These are phyloP conservation scores for Cryptotis parvus DNA, from an alignment of 2,113 vertebrate species.

Conservation along the genomic window DNA sequence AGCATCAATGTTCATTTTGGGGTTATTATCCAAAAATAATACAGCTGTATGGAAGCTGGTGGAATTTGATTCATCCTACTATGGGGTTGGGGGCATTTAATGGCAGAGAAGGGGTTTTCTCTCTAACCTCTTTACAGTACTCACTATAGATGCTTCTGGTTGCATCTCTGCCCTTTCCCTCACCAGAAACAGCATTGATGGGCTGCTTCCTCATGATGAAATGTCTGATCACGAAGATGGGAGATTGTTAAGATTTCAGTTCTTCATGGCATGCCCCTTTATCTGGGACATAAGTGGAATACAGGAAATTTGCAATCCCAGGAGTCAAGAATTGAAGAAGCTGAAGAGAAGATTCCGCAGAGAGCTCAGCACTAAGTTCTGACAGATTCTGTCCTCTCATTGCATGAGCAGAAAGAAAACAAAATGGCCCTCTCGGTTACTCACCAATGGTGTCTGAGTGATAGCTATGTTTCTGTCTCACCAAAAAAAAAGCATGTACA, in stretches of 20 bases:
- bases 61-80: constrained; percentile 77
- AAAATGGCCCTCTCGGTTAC: neutral
- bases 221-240: neutral
- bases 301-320: neutral
- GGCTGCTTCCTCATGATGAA: neutral
- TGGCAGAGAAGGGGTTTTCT: constrained; percentile 55
- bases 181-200: neutral
- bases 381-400: neutral
- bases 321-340: neutral
- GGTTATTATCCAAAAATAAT: constrained; percentile 82
- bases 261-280: neutral
- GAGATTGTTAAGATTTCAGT: accelerated
- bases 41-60: constrained; percentile 79
- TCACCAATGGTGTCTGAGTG: neutral
- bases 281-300: neutral
- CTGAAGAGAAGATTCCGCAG: neutral
- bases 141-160: neutral
- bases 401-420: neutral
- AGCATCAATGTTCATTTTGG: constrained; percentile 85
- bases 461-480: neutral
- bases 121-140: constrained; percentile 38
- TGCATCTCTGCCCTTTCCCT: neutral
- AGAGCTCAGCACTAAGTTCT: neutral
- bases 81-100: constrained; percentile 45
- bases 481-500: neutral